Evolutionary conservation across 64 coral and sea anemone species (phyloP).

Genomic region (Actinia tenebrosa): DNA sequence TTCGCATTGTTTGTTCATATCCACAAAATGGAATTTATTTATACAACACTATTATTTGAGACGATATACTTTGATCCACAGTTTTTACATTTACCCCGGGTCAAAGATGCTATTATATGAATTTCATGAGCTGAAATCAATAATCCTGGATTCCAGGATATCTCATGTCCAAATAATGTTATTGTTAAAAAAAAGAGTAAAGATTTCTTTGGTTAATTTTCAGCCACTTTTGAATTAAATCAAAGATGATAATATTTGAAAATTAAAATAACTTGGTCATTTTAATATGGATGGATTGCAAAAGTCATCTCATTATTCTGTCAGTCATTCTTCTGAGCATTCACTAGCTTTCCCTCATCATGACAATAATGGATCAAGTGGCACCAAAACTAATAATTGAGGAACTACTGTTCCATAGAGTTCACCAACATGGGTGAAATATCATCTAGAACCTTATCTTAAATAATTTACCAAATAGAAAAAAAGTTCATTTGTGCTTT

Average conservation of each 20-base stretch:
- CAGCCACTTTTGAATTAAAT: background rate
- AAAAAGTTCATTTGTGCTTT: background rate
- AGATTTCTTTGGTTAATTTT: no score
- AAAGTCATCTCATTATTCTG: constrained; percentile 8
- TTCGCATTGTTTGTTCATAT: no score
- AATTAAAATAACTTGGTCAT: background rate
- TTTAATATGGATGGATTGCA: background rate
- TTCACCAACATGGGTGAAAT: background rate
- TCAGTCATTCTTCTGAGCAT: constrained; percentile 4
- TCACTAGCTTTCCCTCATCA: background rate
- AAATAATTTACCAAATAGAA: background rate
- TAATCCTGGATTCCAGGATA: no score
- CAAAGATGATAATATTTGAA: background rate
- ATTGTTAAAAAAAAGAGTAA: no score
- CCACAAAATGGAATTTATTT: no score
- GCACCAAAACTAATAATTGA: background rate
- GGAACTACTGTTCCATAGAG: background rate
- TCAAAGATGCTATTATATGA: no score
- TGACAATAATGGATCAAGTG: background rate
- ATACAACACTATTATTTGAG: no score
- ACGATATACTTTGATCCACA: no score
- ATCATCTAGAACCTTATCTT: background rate
- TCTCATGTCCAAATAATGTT: no score
- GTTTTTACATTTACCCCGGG: no score
- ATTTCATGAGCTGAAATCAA: no score